Base-by-base conservation (phyloP, 2,888 invertebrate genomes). In the Oscheius sp. region DNA sequence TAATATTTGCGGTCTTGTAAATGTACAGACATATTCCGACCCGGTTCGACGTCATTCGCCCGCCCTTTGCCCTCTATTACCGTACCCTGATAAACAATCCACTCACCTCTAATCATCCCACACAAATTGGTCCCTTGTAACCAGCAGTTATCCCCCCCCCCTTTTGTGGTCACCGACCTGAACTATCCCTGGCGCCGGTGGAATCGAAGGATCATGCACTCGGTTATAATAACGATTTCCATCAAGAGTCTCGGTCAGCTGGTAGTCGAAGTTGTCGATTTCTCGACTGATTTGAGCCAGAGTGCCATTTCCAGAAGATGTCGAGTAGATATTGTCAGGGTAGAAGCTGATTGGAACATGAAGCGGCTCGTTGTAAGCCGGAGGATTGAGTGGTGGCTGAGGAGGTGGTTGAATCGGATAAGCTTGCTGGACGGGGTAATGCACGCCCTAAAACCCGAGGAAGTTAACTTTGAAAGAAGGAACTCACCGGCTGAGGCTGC, bases 341-440 rank as follows among this genome's bases (percentile, higher is more conserved):
- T 70, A 70, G 46, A 58, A 70, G 58, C 49, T 45, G 12, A 70
- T 27, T n/a, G 69, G 69, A 13, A 70, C 69, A n/a, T 58, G 58
- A n/a, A 70, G 29, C 1, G 69, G 66, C 35, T 66, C 49, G 16
- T 66, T 49, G 29, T 66, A 66, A 27, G 49, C 66, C n/a, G 66
- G 66, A 66, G 66, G 66, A 52, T 66, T 66, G 52, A 18, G 29
- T n/a, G 66, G 66, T 18, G 66, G 66, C 27, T 52, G 52, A n/a
- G 66, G 18, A 27, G 66, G 52, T 0, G 66, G 66, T 18, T 66
- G 66, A 7, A 66, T 27, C n/a, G 66, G 66, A 18, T 66, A 66
- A 1, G 49, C n/a, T n/a, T n/a, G 61, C 21, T 61, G 61, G n/a
- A 61, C 61, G n/a, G 61, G 61, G 41, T 61, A 61, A 21, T 61